Percentiles rank a stretch among this genome's conserved stretches.
phyloP scores from a whole-genome alignment of 2,113 vertebrate genomes.

The Furnarius figulus region DNA sequence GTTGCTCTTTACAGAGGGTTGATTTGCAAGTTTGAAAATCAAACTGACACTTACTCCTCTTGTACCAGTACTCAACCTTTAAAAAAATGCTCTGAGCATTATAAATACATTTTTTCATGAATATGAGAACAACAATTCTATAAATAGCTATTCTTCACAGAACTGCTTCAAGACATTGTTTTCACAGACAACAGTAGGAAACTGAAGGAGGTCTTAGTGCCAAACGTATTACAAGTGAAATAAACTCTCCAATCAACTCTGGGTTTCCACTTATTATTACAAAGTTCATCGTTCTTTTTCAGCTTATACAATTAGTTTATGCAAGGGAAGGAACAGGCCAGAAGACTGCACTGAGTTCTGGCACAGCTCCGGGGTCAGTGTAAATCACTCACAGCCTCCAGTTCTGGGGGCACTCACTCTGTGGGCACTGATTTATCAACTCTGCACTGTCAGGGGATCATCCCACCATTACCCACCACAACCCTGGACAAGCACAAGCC shows the following conservation, averaged over 20 bases:
- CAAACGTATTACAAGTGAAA: constrained; percentile 66
- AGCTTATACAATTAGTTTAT: constrained; percentile 12
- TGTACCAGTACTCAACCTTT: constrained; percentile 65
- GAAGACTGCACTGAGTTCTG: background rate
- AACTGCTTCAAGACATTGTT: constrained; percentile 75
- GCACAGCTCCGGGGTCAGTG: background rate
- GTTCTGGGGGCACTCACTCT: background rate
- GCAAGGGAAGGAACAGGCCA: constrained; percentile 1
- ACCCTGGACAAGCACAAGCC: background rate
- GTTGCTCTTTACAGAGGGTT: constrained; percentile 57
- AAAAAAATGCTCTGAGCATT: constrained; percentile 46
- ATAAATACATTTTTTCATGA: constrained; percentile 68
- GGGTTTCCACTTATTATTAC: constrained; percentile 47
- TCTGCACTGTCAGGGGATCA: background rate
- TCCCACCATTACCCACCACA: background rate
- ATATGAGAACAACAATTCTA: constrained; percentile 69
- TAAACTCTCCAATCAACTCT: constrained; percentile 34
- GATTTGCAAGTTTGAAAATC: constrained; percentile 74
- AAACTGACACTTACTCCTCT: constrained; percentile 67
- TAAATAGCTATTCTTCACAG: constrained; percentile 66
- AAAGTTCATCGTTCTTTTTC: background rate
- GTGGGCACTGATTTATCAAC: background rate
- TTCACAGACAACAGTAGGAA: constrained; percentile 78
- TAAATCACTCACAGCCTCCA: background rate
- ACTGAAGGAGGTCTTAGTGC: constrained; percentile 59